Conservation (phyloP, 2,113 vertebrate species). For the Ranitomeya imitator region DNA sequence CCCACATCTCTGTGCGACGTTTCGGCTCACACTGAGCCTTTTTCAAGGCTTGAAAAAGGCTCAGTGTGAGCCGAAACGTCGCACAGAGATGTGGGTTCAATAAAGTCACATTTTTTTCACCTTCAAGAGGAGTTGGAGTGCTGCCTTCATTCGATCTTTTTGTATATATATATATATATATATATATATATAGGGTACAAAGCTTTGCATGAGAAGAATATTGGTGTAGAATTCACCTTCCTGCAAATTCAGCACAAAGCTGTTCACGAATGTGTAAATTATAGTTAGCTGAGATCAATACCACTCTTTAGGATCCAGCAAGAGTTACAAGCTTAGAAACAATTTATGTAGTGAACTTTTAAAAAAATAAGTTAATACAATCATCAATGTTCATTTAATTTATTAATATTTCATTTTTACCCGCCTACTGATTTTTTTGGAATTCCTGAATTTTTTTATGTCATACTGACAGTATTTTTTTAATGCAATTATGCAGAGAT, state of each 20-base stretch:
- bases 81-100: too few relatives aligned
- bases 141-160: too few relatives aligned
- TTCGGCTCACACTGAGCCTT: too few relatives aligned
- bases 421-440: neutral
- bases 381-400: neutral
- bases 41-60: too few relatives aligned
- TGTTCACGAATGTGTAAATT: neutral
- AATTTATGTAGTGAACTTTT: neutral
- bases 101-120: too few relatives aligned
- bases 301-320: neutral
- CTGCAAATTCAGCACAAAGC: neutral
- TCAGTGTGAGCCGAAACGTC: too few relatives aligned
- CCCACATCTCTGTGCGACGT: too few relatives aligned
- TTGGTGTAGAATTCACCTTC: neutral
- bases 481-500: neutral
- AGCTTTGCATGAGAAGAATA: neutral
- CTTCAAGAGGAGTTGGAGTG: too few relatives aligned
- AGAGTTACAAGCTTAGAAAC: neutral
- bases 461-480: neutral
- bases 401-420: neutral
- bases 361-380: neutral
- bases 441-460: neutral
- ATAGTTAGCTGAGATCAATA: neutral
- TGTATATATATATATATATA: too few relatives aligned
- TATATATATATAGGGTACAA: neutral